Conservation (phyloP, 2,888 invertebrate genomes). For the Pelosia muscerda region DNA sequence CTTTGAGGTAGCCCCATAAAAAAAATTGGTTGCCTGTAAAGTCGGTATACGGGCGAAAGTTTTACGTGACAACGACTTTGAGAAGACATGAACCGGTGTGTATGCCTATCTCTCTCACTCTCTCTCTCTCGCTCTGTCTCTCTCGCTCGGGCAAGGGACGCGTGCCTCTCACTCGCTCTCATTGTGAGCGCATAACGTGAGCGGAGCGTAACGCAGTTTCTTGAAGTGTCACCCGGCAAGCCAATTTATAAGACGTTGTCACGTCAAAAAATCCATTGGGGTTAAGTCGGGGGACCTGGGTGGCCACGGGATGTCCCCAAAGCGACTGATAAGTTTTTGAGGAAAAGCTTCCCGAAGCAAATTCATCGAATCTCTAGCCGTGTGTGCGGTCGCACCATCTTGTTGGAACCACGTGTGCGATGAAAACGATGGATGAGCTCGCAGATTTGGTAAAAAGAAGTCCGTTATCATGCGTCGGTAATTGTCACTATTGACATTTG, state of each 20-base stretch:
- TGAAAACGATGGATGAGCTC: neutral
- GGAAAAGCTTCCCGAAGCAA: neutral
- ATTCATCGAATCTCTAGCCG: neutral
- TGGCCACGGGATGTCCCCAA: neutral
- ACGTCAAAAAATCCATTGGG: neutral
- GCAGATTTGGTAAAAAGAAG: neutral
- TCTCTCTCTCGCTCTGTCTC: no score
- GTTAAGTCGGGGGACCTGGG: neutral
- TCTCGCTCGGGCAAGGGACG: no score
- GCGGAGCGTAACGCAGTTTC: no score
- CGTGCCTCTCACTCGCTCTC: no score
- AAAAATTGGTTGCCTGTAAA: no score
- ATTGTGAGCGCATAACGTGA: no score
- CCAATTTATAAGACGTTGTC: no score
- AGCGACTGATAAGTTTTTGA: neutral
- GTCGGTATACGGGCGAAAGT: no score
- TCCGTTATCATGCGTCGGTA: neutral
- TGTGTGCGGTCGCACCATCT: neutral
- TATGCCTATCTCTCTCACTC: no score
- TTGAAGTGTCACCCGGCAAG: no score
- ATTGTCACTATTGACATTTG: neutral
- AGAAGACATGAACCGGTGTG: no score
- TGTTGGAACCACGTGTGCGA: neutral
- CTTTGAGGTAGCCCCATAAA: constrained; percentile 10
- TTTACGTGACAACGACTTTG: no score